These are phyloP conservation scores for Theonella swinhoei DNA, from an alignment of 37 sponge, comb jelly and placozoan species.

Conservation along the genomic window DNA sequence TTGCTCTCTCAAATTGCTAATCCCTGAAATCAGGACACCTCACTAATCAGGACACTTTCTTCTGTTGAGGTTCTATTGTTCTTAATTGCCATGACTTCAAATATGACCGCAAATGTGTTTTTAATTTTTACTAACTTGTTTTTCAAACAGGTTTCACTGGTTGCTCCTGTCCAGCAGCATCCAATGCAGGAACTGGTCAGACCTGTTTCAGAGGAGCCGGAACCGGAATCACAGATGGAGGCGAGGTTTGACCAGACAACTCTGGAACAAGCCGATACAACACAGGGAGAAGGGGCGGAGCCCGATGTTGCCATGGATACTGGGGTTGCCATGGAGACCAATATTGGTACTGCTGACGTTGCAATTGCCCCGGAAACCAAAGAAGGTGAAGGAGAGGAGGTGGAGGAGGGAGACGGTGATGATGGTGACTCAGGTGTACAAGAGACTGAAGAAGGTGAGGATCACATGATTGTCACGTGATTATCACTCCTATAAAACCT, in stretches of 20 bases:
- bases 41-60: no score
- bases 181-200: not conserved
- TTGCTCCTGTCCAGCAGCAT: no score
- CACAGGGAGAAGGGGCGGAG: constrained; percentile 14
- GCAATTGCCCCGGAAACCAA: not conserved
- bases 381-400: not conserved
- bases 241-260: constrained; percentile 16
- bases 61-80: no score
- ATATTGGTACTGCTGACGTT: not conserved
- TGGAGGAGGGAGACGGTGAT: not conserved
- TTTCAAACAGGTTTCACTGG: no score
- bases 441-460: not conserved
- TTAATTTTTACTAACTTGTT: no score
- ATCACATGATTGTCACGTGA: not conserved
- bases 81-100: no score
- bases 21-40: no score
- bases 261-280: constrained; percentile 36
- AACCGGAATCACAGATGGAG: not conserved
- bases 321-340: not conserved
- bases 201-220: not conserved
- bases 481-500: no score
- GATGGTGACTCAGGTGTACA: not conserved
- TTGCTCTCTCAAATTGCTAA: no score
- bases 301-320: not conserved
- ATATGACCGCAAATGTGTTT: no score